These are phyloP conservation scores for Neodiprion virginianus DNA, from an alignment of 1,140 invertebrate species.

Conservation along the genomic window DNA sequence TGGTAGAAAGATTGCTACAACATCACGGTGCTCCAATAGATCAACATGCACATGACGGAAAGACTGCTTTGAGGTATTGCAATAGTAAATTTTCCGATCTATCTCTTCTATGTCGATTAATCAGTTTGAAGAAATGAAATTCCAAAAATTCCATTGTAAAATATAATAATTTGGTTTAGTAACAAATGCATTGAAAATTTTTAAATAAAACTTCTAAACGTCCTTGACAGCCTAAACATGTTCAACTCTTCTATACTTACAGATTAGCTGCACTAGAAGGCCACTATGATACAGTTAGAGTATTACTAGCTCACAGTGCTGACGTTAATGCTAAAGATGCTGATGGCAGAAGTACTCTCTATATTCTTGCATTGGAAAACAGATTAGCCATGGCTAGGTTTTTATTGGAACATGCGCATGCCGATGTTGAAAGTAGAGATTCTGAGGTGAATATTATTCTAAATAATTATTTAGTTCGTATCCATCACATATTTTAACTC, in stretches of 20 bases:
- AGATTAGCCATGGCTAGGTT: slow-evolving; percentile 84
- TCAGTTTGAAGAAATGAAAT: slow-evolving; percentile 3
- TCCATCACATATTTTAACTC: too few relatives aligned
- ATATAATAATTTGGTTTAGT: slow-evolving; percentile 22
- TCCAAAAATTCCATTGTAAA: slow-evolving; percentile 22
- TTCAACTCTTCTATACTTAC: slow-evolving; percentile 36
- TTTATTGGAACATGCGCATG: slow-evolving; percentile 78
- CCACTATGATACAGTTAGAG: slow-evolving; percentile 82
- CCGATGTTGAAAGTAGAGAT: slow-evolving; percentile 86
- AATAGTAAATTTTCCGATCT: background rate
- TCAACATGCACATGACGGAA: slow-evolving; percentile 91
- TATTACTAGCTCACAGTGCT: slow-evolving; percentile 77
- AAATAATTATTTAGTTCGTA: too few relatives aligned
- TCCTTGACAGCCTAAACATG: slow-evolving; percentile 23
- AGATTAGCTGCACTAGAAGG: slow-evolving; percentile 85
- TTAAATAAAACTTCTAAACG: slow-evolving; percentile 5
- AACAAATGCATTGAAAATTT: slow-evolving; percentile 12
- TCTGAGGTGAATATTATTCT: slow-evolving; percentile 72
- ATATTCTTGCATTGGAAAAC: slow-evolving; percentile 91
- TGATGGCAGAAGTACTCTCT: slow-evolving; percentile 90
- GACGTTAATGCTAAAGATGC: slow-evolving; percentile 91
- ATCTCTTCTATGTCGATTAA: slow-evolving; percentile 17
- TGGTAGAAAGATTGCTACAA: slow-evolving; percentile 77
- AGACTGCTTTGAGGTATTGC: slow-evolving; percentile 83
- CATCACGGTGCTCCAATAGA: slow-evolving; percentile 82